phyloP scores from a whole-genome alignment of 1,140 invertebrate species.

The Eupristina koningsbergeri region DNA sequence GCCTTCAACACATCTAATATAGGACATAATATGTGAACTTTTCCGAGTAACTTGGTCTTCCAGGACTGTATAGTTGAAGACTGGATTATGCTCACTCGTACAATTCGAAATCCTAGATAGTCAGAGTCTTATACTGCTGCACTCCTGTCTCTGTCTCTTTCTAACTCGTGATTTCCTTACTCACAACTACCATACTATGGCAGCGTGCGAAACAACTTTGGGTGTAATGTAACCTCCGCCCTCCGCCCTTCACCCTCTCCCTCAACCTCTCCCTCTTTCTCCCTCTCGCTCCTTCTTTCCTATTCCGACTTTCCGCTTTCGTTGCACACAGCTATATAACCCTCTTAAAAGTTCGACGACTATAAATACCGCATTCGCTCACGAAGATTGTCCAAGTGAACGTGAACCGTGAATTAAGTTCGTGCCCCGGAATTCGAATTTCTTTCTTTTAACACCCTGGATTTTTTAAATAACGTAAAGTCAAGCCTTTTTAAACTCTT shows the following conservation, averaged over 20 bases:
- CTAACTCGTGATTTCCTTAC: background rate
- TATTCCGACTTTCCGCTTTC: background rate
- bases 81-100: background rate
- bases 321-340: background rate
- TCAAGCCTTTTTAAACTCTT: background rate
- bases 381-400: conserved; percentile 8
- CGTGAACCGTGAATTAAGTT: conserved; percentile 23
- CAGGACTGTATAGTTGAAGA: background rate
- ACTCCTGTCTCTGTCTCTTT: background rate
- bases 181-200: background rate
- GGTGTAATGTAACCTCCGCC: background rate
- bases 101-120: background rate
- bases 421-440: conserved; percentile 8
- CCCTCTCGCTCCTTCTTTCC: background rate
- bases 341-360: conserved; percentile 13
- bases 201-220: background rate
- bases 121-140: background rate
- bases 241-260: no score
- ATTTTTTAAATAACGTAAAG: background rate
- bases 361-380: conserved; percentile 8
- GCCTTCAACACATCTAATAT: background rate
- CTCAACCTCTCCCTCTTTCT: no score
- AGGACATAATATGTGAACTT: background rate
- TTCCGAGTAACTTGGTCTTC: background rate
- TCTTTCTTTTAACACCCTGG: background rate